These are phyloP conservation scores for Tamias sibiricus DNA, from an alignment of 2,113 vertebrate species.

Conservation along the genomic window DNA sequence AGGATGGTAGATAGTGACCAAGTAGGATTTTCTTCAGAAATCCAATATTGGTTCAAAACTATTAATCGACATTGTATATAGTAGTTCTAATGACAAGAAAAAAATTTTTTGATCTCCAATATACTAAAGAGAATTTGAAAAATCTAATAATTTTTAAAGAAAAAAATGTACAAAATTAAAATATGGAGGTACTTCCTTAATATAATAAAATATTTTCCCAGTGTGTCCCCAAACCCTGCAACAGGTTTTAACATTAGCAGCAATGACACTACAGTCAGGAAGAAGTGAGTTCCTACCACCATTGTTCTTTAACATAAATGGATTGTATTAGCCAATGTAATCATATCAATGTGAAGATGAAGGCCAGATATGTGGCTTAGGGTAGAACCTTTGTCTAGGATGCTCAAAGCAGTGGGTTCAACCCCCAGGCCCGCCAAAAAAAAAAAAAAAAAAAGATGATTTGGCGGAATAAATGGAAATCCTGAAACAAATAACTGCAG, in stretches of 20 bases:
- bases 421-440: neutral
- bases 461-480: neutral
- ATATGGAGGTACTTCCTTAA: neutral
- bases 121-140: neutral
- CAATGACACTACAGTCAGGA: neutral
- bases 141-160: slow-evolving; percentile 24
- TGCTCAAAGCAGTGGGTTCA: neutral
- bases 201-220: slow-evolving; percentile 11
- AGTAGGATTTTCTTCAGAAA: neutral
- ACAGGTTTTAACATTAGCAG: neutral
- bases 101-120: neutral
- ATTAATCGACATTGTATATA: neutral
- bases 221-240: neutral
- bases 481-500: neutral
- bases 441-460: neutral
- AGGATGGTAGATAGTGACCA: neutral
- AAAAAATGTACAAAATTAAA: slow-evolving; percentile 2
- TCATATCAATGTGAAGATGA: neutral
- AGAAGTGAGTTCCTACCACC: neutral
- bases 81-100: neutral
- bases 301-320: neutral
- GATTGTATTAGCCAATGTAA: neutral
- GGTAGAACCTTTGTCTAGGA: neutral
- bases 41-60: neutral
- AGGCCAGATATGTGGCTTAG: neutral